These are phyloP conservation scores for Operophtera brumata DNA, from an alignment of 2,888 invertebrate genomes.

Conservation along the genomic window DNA sequence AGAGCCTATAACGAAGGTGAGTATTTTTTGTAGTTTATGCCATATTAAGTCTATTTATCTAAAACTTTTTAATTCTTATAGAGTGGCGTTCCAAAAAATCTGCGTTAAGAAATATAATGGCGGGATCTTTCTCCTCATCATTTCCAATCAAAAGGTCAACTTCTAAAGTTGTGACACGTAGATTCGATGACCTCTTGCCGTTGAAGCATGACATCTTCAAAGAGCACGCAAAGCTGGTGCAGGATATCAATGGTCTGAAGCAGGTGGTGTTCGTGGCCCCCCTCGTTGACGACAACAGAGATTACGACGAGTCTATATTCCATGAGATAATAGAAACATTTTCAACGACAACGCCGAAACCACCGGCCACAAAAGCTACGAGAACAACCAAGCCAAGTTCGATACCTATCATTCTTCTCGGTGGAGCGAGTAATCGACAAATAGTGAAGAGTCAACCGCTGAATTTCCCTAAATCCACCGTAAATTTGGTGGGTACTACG, in stretches of 20 bases:
- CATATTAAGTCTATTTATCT: no score
- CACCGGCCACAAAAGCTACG: conserved; percentile 10
- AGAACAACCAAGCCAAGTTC: conserved; percentile 46
- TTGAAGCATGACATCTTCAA: conserved; percentile 60
- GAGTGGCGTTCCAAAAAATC: conserved; percentile 26
- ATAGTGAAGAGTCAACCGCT: conserved; percentile 53
- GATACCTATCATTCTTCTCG: conserved; percentile 60
- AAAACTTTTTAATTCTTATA: neutral
- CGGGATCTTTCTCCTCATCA: conserved; percentile 16
- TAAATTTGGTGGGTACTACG: conserved; percentile 65
- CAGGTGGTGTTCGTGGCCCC: conserved; percentile 64
- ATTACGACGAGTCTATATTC: conserved; percentile 71
- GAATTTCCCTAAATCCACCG: conserved; percentile 52
- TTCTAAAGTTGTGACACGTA: conserved; percentile 31
- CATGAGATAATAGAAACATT: conserved; percentile 67
- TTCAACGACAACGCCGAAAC: conserved; percentile 40
- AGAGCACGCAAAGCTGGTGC: conserved; percentile 73
- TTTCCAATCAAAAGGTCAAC: conserved; percentile 27
- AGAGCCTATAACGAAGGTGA: conserved; percentile 52
- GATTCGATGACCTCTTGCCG: conserved; percentile 34
- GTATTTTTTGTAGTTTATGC: neutral
- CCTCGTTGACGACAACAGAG: conserved; percentile 54
- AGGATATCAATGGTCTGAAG: conserved; percentile 69
- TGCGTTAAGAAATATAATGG: conserved; percentile 14
- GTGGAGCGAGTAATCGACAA: conserved; percentile 61